Evolutionary conservation across 2,113 vertebrate genomes (phyloP), one percentile per base, ranked within the genome.

Genomic region (Hemichromis elongatus): DNA sequence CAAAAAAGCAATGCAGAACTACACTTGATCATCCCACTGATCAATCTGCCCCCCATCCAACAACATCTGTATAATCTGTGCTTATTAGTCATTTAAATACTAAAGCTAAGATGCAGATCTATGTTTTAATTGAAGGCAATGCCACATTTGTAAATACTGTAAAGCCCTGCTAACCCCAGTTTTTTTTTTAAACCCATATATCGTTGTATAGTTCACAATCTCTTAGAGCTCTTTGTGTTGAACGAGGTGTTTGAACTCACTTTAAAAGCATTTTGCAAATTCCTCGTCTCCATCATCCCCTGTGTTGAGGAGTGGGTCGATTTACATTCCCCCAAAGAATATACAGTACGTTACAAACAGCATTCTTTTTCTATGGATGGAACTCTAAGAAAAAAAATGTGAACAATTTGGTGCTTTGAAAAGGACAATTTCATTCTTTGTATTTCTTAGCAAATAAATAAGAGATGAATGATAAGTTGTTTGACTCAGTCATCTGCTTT

Each of bases 391-490:
- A 37, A 68, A 54, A 45, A 81, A 50, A 81, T 90, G 75, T 61
- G 54, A 63, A 87, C 30, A 80, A 68, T 90, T 84, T 86, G 83
- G 80, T 93, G 89, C 89, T 94, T 92, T 88, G 77, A 80, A 92
- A 81, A 86, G 59, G 73, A 93, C 94, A 91, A 95, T 94, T 96
- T 94, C 93, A 96, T 95, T 92, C 86, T 96, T 95, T 96, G 92
- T 95, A 95, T 91, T 96, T 92, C 83, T 92, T 87, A 92, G 92
- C 79, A 93, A 96, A 96, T 96, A 96, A 96, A 96, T 56, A 33
- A 89, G 70, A 90, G 90, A 86, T 82, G 68, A 70, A 84, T 68
- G 59, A 90, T 84, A 79, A 47, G 30, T 80, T 81, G 73, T 83
- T 89, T 88, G 77, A 53, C 90, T 91, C 26, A 40, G 40, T 80